Percentiles rank a stretch among this genome's conserved stretches.
phyloP scores from a whole-genome alignment of 2,113 vertebrate genomes.

The Hippocampus mohnikei region DNA sequence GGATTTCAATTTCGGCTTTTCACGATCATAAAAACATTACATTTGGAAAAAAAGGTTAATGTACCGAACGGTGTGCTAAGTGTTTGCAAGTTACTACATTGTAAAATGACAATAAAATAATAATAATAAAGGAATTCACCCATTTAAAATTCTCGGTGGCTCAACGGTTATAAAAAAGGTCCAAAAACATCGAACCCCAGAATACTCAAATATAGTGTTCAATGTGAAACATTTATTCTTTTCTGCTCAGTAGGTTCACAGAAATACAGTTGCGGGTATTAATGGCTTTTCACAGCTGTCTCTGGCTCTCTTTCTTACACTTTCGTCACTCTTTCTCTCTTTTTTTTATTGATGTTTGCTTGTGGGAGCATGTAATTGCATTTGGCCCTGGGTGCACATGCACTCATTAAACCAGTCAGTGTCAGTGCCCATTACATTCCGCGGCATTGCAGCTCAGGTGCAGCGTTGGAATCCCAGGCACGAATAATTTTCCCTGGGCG shows the following conservation, averaged over 20 bases:
- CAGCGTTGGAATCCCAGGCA: slow-evolving; percentile 42
- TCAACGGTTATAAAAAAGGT: background rate
- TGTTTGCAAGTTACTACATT: background rate
- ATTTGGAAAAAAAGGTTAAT: too few species aligned
- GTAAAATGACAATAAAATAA: background rate
- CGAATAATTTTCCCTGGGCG: background rate
- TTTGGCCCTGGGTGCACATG: slow-evolving; percentile 63
- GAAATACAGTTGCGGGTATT: slow-evolving; percentile 57
- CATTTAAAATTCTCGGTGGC: background rate
- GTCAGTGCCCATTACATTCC: slow-evolving; percentile 65
- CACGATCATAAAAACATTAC: too few species aligned
- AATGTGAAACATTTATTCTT: background rate
- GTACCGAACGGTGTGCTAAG: too few species aligned
- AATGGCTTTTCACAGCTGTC: slow-evolving; percentile 59
- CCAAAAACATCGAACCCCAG: background rate
- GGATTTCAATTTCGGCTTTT: too few species aligned
- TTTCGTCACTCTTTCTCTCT: background rate
- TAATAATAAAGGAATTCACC: background rate
- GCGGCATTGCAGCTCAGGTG: slow-evolving; percentile 54
- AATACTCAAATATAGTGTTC: background rate
- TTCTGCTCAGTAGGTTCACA: slow-evolving; percentile 5
- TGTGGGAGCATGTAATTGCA: slow-evolving; percentile 67
- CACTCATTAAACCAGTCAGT: slow-evolving; percentile 61
- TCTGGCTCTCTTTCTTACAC: slow-evolving; percentile 37
- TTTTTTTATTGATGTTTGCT: slow-evolving; percentile 42